Evolutionary conservation across 2,113 vertebrate species (phyloP), one percentile per base, ranked within the genome.

Genomic region (Phaethon lepturus): DNA sequence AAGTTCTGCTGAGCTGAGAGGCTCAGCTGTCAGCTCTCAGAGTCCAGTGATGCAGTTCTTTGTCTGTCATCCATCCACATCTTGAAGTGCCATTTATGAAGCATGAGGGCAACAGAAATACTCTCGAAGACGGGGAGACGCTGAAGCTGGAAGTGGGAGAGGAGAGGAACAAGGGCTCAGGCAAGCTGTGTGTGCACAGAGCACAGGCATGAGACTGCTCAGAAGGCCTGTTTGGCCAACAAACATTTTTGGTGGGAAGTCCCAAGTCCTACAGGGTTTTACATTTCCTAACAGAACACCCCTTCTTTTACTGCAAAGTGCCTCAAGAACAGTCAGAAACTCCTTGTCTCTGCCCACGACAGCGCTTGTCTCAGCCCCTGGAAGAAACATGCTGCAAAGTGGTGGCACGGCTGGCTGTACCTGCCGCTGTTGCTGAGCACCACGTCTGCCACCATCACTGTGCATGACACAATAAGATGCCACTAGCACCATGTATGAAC

Each of bases 131-230:
- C 3, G 13, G 7, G 49, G 17, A 80, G 4, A 35, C 47, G 44
- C 33, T 17, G 26, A 62, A 78, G 20, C 20, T 82, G 42, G 33
- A 53, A 47, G 31, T 2, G 20, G 53, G 28, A 1, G 5, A 75
- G 55, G 53, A 66, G 24, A 14, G 45, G 14, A 56, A 11, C 9
- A 29, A 33, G 60, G 35, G 47, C 25, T 86, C 17, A 16, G 50
- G n/a, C 12, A 42, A 67, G 40, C 6, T 28, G 3, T 38, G 50
- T 26, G 49, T 20, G 13, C 59, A 17, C 44, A 80, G 44, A 50
- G 26, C 31, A n/a, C 17, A 23, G 7, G 13, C 45, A 63, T 0
- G 0, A 76, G 50, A 42, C 17, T 0, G 1, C 86, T 73, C 33
- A 38, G 66, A 19, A 45, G 23, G 59, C 16, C 11, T 63, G 10